Percentiles rank a stretch among this genome's conserved stretches.
These are phyloP conservation scores for Rallus crepitans DNA, from an alignment of 2,797 vertebrate genomes.

Conservation along the genomic window DNA sequence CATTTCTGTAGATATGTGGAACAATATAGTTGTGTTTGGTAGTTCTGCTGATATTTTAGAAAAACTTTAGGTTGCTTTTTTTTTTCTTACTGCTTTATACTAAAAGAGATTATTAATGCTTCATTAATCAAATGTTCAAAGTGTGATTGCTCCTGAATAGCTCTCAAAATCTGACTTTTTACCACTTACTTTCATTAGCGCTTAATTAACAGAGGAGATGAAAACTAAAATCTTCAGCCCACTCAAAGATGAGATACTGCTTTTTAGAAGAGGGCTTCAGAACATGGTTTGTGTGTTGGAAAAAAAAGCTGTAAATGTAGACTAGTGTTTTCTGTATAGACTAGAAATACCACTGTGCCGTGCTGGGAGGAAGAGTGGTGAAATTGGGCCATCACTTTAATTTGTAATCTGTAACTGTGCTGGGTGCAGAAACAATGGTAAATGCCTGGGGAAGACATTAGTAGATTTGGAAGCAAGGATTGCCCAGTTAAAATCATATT, in stretches of 20 bases:
- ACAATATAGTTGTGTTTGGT: not conserved
- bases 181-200: slow-evolving; percentile 53
- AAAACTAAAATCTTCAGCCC: slow-evolving; percentile 45
- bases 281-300: not conserved
- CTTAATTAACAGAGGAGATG: slow-evolving; percentile 59
- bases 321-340: not conserved
- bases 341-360: not conserved
- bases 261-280: not conserved
- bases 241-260: slow-evolving; percentile 8
- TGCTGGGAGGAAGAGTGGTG: not conserved
- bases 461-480: not conserved
- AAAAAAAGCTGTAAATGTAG: not conserved
- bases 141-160: slow-evolving; percentile 50
- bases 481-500: not conserved
- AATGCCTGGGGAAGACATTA: not conserved
- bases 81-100: not conserved
- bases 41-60: not conserved
- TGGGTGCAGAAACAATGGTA: not conserved
- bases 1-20: not conserved
- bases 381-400: not conserved
- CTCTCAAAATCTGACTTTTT: slow-evolving; percentile 58
- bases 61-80: not conserved
- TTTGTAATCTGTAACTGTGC: not conserved
- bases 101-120: slow-evolving; percentile 2
- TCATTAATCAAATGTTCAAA: slow-evolving; percentile 62